Conservation (phyloP, 2,797 vertebrate species). For the Ctenosaura bakeri region DNA sequence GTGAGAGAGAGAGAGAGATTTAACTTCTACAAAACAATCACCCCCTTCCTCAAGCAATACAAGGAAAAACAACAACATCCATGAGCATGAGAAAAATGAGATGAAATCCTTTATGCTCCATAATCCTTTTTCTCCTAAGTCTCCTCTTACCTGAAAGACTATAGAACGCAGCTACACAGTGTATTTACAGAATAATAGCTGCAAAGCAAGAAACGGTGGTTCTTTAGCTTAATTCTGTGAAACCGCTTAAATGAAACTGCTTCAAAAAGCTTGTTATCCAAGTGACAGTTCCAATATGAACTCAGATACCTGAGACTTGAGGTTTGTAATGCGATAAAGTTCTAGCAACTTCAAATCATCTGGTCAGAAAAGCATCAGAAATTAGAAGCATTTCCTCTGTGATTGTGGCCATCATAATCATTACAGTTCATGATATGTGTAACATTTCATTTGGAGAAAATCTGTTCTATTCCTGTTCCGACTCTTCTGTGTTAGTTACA, state of each 20-base stretch:
- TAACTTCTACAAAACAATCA: not conserved
- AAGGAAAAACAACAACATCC: not conserved
- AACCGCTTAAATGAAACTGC: conserved; percentile 10
- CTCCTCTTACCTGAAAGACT: conserved; percentile 9
- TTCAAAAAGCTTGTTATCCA: conserved; percentile 23
- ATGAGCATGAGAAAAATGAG: conserved; percentile 2
- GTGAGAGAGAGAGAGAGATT: not conserved
- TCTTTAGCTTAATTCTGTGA: conserved; percentile 35
- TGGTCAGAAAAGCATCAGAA: not conserved
- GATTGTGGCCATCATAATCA: not conserved
- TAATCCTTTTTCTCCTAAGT: not conserved
- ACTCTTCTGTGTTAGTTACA: not conserved
- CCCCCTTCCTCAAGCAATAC: not conserved
- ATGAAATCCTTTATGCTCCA: not conserved
- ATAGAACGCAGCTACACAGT: not conserved
- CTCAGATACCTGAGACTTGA: not conserved
- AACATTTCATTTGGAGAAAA: conserved; percentile 9
- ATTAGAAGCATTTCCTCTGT: conserved; percentile 4
- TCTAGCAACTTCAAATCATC: not conserved
- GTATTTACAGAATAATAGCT: conserved; percentile 11
- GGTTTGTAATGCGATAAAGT: conserved; percentile 9
- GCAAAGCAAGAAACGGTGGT: not conserved
- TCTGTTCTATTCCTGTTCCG: not conserved
- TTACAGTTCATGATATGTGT: not conserved
- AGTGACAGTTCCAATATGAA: conserved; percentile 32